These are phyloP conservation scores for Miichthys miiuy DNA, from an alignment of 2,797 vertebrate species.

Conservation along the genomic window DNA sequence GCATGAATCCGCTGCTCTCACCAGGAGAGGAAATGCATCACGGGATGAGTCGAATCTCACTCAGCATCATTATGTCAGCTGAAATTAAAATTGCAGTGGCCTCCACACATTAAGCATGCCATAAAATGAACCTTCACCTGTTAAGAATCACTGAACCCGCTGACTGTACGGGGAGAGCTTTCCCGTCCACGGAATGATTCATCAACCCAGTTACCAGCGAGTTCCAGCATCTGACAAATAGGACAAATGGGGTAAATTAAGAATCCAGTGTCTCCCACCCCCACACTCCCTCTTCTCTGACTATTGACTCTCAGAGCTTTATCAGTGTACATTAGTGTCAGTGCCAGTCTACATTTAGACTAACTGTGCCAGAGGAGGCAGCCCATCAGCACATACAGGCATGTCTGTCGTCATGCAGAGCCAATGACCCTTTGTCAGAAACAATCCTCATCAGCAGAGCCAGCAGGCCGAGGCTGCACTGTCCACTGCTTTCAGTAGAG, in stretches of 20 bases:
- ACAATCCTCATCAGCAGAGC: slow-evolving; percentile 64
- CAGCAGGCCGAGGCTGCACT: slow-evolving; percentile 6
- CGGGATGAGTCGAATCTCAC: slow-evolving; percentile 41
- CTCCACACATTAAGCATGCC: slow-evolving; percentile 3
- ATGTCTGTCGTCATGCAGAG: slow-evolving; percentile 62
- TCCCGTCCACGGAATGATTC: slow-evolving; percentile 44
- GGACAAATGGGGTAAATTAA: slow-evolving; percentile 78
- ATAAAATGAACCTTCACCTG: slow-evolving; percentile 52
- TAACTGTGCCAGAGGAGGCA: slow-evolving; percentile 69
- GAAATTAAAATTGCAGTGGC: slow-evolving; percentile 42
- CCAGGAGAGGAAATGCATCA: slow-evolving; percentile 40
- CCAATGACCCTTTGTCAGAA: slow-evolving; percentile 73
- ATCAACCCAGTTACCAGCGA: slow-evolving; percentile 55
- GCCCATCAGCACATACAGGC: slow-evolving; percentile 67
- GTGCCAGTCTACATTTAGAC: slow-evolving; percentile 79
- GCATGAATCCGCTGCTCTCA: slow-evolving; percentile 33
- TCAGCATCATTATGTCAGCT: slow-evolving; percentile 47
- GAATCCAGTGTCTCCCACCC: slow-evolving; percentile 64
- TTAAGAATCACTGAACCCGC: slow-evolving; percentile 8
- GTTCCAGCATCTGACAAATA: slow-evolving; percentile 70
- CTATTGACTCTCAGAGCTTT: slow-evolving; percentile 79
- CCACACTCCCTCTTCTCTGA: slow-evolving; percentile 44
- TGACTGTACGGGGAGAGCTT: slow-evolving; percentile 8
- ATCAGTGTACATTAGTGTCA: slow-evolving; percentile 82
- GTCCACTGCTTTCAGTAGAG: not conserved